These are phyloP conservation scores for Alloscopus bannaensis DNA, from an alignment of 2,888 invertebrate species.

Conservation along the genomic window DNA sequence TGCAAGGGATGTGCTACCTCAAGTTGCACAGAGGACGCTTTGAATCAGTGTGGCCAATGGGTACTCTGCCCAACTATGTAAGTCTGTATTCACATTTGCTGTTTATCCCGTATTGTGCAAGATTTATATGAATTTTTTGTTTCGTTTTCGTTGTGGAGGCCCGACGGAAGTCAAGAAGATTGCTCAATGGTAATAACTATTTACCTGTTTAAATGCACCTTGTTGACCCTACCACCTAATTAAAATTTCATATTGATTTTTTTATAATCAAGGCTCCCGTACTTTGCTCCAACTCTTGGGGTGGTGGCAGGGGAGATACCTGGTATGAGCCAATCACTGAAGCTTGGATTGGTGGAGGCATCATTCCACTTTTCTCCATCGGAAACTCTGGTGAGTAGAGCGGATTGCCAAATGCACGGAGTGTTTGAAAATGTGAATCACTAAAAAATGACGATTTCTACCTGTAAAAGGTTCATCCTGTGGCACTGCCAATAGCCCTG, in stretches of 20 bases:
- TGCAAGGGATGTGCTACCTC: constrained; percentile 30
- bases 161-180: constrained; percentile 14
- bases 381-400: constrained; percentile 29
- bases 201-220: too few relatives aligned
- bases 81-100: too few relatives aligned
- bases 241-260: too few relatives aligned
- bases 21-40: constrained; percentile 17
- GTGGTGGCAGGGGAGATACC: constrained; percentile 35
- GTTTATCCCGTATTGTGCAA: too few relatives aligned
- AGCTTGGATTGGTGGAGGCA: constrained; percentile 49
- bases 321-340: constrained; percentile 37
- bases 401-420: neutral
- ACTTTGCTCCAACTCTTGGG: constrained; percentile 54
- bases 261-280: constrained; percentile 39
- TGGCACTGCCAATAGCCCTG: constrained; percentile 16
- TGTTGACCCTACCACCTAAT: too few relatives aligned
- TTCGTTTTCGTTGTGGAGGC: too few relatives aligned
- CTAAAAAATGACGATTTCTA: neutral
- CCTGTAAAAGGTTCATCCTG: constrained; percentile 11
- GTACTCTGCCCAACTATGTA: constrained; percentile 20
- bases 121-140: too few relatives aligned
- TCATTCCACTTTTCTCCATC: constrained; percentile 51
- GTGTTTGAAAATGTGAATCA: neutral
- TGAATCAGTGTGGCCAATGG: constrained; percentile 28
- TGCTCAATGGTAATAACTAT: constrained; percentile 16